phyloP scores from a whole-genome alignment of 2,797 vertebrate genomes.

The Geotrypetes seraphini region DNA sequence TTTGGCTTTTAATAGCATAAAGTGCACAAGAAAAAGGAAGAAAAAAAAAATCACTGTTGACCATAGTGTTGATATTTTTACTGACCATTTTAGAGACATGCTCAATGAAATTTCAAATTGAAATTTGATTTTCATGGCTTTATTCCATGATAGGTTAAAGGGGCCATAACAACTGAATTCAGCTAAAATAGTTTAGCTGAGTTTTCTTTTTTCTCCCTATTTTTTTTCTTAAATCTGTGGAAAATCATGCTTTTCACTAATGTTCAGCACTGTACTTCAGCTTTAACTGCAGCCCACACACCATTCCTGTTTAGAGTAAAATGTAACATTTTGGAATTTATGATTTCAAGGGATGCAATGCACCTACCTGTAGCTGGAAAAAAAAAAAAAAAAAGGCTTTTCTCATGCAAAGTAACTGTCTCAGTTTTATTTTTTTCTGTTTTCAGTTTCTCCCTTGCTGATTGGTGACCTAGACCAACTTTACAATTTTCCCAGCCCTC shows the following conservation, averaged over 20 bases:
- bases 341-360: slow-evolving; percentile 4
- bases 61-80: slow-evolving; percentile 45
- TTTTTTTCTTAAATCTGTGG: slow-evolving; percentile 26
- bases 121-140: slow-evolving; percentile 67
- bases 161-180: slow-evolving; percentile 40
- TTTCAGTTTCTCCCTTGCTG: neutral
- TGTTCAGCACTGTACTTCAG: slow-evolving; percentile 19
- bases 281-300: slow-evolving; percentile 10
- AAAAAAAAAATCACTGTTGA: slow-evolving; percentile 33
- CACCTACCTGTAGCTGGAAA: too few species aligned
- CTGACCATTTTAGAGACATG: slow-evolving; percentile 54
- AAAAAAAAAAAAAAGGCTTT: slow-evolving; percentile 5
- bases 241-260: slow-evolving; percentile 18
- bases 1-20: slow-evolving; percentile 41
- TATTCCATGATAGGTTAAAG: slow-evolving; percentile 56
- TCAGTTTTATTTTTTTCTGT: slow-evolving; percentile 2
- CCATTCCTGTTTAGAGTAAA: slow-evolving; percentile 12
- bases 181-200: slow-evolving; percentile 39
- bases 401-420: slow-evolving; percentile 3
- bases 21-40: too few species aligned
- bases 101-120: slow-evolving; percentile 73
- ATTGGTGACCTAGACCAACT: too few species aligned
- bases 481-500: too few species aligned
- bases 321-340: slow-evolving; percentile 11
- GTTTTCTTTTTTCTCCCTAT: slow-evolving; percentile 1